Evolutionary conservation across 1,140 invertebrate genomes (phyloP).

Genomic region (Chionoecetes opilio): DNA sequence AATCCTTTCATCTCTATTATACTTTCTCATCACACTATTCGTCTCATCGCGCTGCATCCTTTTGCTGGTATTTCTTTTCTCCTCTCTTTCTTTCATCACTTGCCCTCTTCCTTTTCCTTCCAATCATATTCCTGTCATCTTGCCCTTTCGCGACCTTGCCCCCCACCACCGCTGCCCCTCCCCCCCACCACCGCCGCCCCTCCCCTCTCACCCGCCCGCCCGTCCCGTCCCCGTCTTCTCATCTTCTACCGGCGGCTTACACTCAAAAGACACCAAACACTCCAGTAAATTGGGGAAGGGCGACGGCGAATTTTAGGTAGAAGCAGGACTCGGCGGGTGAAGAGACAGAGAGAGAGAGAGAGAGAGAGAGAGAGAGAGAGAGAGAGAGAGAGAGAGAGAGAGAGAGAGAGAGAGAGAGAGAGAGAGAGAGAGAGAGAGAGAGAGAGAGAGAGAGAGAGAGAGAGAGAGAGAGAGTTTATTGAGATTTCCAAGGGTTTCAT

Average conservation of each 20-base stretch:
- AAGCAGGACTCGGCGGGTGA: too few species aligned
- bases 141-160: not conserved
- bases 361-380: too few species aligned
- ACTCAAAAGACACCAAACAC: conserved; percentile 19
- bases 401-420: not conserved
- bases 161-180: not conserved
- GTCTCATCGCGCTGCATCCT: too few species aligned
- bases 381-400: not conserved
- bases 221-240: not conserved
- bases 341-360: too few species aligned
- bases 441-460: not conserved
- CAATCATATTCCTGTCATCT: not conserved
- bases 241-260: not conserved
- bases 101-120: not conserved
- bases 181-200: not conserved
- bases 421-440: too few species aligned
- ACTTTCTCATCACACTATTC: not conserved
- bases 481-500: conserved; percentile 8
- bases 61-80: not conserved
- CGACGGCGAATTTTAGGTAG: conserved; percentile 1
- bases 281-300: conserved; percentile 18
- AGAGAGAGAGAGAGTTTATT: conserved; percentile 10
- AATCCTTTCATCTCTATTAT: not conserved
- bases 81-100: not conserved
- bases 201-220: not conserved